A percentile compares a stretch with the other conserved stretches of the same genome.
Evolutionary conservation across 2,113 vertebrate genomes (phyloP).

Genomic region (Nesogale talazaci): DNA sequence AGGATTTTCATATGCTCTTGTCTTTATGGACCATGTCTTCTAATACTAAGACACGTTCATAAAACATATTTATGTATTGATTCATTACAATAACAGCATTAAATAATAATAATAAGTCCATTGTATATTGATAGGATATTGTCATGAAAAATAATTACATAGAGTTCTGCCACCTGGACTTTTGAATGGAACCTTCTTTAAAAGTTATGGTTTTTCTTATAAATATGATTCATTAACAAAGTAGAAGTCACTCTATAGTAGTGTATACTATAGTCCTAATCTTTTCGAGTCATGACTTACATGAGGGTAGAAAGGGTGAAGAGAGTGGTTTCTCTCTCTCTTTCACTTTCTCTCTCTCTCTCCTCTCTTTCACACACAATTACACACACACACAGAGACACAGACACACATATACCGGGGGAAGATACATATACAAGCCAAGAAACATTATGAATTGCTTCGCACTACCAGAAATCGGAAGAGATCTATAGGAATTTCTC

Average conservation of each 20-base stretch:
- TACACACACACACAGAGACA: neutral
- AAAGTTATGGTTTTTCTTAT: neutral
- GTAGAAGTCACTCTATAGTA: too few species aligned
- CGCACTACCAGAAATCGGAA: too few species aligned
- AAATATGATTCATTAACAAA: neutral
- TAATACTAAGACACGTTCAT: neutral
- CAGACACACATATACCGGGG: neutral
- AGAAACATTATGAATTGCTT: neutral
- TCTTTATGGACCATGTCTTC: neutral
- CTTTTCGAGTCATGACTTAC: neutral
- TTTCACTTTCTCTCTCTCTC: too few species aligned
- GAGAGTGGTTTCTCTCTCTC: too few species aligned
- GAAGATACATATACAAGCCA: neutral
- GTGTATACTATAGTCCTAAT: neutral
- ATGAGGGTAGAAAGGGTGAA: neutral
- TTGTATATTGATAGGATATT: neutral
- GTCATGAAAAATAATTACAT: slow-evolving; percentile 12
- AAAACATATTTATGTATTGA: neutral
- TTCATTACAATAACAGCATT: neutral
- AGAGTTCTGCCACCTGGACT: neutral
- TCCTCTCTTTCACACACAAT: too few species aligned
- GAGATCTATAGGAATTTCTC: too few species aligned
- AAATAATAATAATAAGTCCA: neutral
- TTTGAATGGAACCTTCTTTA: neutral
- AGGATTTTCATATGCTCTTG: neutral